Percentiles rank a stretch among this genome's conserved stretches.
Evolutionary conservation across 2,888 invertebrate species (phyloP).

Genomic region (Hartigia nigra): DNA sequence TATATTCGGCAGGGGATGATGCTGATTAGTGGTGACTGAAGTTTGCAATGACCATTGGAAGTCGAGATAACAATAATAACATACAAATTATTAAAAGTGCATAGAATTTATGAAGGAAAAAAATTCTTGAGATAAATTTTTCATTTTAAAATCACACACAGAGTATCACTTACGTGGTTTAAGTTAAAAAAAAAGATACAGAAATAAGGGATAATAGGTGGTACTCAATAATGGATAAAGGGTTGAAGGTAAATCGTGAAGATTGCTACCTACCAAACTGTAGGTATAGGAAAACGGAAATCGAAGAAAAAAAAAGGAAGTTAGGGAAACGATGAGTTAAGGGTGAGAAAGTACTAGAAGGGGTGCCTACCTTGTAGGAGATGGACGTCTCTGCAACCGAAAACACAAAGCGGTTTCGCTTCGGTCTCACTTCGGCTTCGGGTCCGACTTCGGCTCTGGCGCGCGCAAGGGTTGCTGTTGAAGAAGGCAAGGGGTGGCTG

Average conservation of each 20-base stretch:
- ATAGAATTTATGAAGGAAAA: background rate
- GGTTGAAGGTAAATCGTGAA: background rate
- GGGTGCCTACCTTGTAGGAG: background rate
- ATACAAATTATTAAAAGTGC: background rate
- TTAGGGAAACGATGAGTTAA: background rate
- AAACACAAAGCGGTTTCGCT: constrained; percentile 17
- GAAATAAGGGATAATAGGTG: background rate
- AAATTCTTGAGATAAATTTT: background rate
- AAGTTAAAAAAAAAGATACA: background rate
- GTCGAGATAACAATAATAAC: background rate
- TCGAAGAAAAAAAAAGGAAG: background rate
- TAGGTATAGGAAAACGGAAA: background rate
- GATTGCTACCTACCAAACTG: background rate
- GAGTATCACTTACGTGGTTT: background rate
- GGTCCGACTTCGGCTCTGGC: constrained; percentile 5
- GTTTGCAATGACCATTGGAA: background rate
- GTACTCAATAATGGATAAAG: background rate
- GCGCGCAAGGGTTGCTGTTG: constrained; percentile 19
- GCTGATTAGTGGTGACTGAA: background rate
- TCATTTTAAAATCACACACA: background rate
- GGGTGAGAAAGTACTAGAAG: background rate
- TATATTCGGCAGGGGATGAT: background rate
- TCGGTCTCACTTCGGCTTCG: constrained; percentile 3
- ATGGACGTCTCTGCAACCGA: constrained; percentile 8
- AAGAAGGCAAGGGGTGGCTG: constrained; percentile 18